phyloP scores from a whole-genome alignment of 1,140 invertebrate species.

The Drosophila subobscura region DNA sequence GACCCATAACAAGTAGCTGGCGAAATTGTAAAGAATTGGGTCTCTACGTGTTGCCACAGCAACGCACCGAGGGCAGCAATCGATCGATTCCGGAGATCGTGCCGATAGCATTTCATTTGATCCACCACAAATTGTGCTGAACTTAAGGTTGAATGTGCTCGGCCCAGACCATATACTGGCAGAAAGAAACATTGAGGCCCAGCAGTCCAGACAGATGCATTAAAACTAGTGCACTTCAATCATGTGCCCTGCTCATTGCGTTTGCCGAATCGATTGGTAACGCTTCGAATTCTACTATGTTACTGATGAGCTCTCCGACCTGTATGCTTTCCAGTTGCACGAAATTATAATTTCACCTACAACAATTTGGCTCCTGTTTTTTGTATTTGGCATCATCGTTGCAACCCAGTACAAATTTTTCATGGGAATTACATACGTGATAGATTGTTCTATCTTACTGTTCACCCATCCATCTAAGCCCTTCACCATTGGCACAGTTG shows the following conservation, averaged over 20 bases:
- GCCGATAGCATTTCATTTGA: slow-evolving; percentile 74
- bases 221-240: slow-evolving; percentile 68
- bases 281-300: slow-evolving; percentile 56
- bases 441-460: slow-evolving; percentile 61
- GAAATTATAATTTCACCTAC: slow-evolving; percentile 77
- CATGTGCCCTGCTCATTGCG: slow-evolving; percentile 74
- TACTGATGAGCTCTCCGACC: slow-evolving; percentile 26
- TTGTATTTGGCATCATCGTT: slow-evolving; percentile 4
- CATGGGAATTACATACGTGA: slow-evolving; percentile 83
- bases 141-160: slow-evolving; percentile 51
- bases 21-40: slow-evolving; percentile 74
- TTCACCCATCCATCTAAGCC: slow-evolving; percentile 27
- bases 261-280: slow-evolving; percentile 75
- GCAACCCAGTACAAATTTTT: slow-evolving; percentile 54
- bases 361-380: slow-evolving; percentile 79
- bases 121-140: slow-evolving; percentile 65
- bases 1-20: slow-evolving; percentile 78
- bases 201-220: slow-evolving; percentile 19
- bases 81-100: slow-evolving; percentile 60
- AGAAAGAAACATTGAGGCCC: no score
- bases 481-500: slow-evolving; percentile 46
- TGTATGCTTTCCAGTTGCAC: slow-evolving; percentile 49
- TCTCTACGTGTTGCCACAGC: slow-evolving; percentile 73
- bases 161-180: slow-evolving; percentile 11
- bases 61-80: slow-evolving; percentile 51